phyloP scores from a whole-genome alignment of 2,888 invertebrate genomes.

The Protophormia terraenovae region DNA sequence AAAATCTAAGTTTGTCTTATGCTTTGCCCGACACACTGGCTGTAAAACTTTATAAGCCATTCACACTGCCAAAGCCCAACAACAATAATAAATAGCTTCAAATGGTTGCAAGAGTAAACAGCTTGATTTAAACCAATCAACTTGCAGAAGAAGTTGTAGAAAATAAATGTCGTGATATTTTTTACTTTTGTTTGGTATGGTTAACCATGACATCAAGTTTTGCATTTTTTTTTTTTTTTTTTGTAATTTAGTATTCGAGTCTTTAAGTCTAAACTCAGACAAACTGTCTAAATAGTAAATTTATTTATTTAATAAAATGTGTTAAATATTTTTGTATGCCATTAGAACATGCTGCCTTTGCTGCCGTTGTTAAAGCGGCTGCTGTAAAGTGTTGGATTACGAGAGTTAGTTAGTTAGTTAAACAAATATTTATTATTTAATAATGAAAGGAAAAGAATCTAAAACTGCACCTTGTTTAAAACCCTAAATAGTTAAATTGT shows the following conservation, averaged over 20 bases:
- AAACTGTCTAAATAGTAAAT: conserved; percentile 53
- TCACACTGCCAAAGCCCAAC: too few species aligned
- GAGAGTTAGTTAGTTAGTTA: background rate
- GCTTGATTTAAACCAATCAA: background rate
- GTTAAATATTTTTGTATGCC: background rate
- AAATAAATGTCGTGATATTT: conserved; percentile 28
- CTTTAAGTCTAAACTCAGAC: conserved; percentile 28
- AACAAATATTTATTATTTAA: conserved; percentile 10
- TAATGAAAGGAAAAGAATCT: background rate
- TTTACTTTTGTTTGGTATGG: background rate
- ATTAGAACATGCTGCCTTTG: background rate
- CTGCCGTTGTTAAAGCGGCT: background rate
- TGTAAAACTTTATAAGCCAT: background rate
- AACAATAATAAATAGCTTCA: background rate
- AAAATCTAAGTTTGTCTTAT: conserved; percentile 23
- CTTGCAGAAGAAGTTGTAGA: background rate
- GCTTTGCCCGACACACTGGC: background rate
- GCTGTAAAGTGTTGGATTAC: background rate
- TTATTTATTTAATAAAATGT: conserved; percentile 31
- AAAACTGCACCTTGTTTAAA: conserved; percentile 40
- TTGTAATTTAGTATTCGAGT: conserved; percentile 5
- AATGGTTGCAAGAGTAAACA: background rate
- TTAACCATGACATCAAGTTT: conserved; percentile 59
- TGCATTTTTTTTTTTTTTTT: too few species aligned
- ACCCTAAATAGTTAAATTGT: background rate